Evolutionary conservation across 2,888 invertebrate genomes (phyloP), one percentile per base, ranked within the genome.

Genomic region (Ceraclea dissimilis): DNA sequence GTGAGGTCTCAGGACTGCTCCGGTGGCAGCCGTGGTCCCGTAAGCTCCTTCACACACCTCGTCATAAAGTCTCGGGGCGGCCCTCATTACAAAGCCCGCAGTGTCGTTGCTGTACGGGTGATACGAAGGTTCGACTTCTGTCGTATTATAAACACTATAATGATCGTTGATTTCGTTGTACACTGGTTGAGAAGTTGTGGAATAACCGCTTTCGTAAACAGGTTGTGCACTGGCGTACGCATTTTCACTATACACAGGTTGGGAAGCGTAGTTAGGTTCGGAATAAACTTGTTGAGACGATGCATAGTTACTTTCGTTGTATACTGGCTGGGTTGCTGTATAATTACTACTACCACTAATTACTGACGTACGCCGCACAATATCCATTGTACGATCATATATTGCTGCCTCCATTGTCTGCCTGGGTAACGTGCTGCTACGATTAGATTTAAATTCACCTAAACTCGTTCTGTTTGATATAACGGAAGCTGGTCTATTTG

Each of bases 1-100:
- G 65, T 81, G 81, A 2, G 83, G 83, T 1, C 81, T 69, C n/a
- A 76, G 73, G 8, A 66, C 57, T 0, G 69, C 56, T 4, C 71
- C 71, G 1, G 51, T 44, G n/a, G 22, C 13, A n/a, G 54, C 33
- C 10, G 53, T 56, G 16, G 60, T 44, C 20, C 57, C 60, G 47
- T 60, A 62, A 2, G 31, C 22, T 10, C 52, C 57, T 13, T 74
- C 74, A 22, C 67, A 72, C 57, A 78, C 78, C 39, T 74, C 75
- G 60, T 78, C 78, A 48, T 78, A 78, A 46, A 74, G 63, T 49
- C 60, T 51, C 8, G 62, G 55, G 2, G 54, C 49, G 1, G 49
- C 49, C 18, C 22, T 21, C n/a, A 52, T 49, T 31, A 56, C 52
- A 39, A 59, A 47, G n/a, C 55, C 57, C 0, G 61, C 54, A 17